Evolutionary conservation across 1,140 invertebrate genomes (phyloP).

Genomic region (Diachasmimorpha longicaudata): DNA sequence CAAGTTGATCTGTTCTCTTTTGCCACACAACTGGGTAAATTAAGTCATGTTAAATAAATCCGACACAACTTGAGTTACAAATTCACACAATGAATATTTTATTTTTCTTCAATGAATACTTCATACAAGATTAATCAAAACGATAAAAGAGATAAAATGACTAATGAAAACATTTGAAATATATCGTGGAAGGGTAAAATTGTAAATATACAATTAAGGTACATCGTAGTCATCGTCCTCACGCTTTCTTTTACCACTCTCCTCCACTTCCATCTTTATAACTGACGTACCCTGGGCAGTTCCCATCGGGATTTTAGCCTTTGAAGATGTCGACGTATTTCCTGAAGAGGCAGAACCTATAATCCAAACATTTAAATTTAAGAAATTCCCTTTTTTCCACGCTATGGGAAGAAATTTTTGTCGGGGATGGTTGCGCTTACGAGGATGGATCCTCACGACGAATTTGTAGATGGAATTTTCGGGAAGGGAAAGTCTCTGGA

Average conservation of each 20-base stretch:
- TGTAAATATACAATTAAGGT: constrained; percentile 25
- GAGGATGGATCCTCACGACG: neutral
- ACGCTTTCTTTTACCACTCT: constrained; percentile 57
- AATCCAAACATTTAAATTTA: neutral
- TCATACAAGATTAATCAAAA: too few species aligned
- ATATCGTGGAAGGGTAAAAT: too few species aligned
- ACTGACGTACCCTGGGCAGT: constrained; percentile 55
- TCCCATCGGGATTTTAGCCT: constrained; percentile 69
- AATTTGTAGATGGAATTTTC: neutral
- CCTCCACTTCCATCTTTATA: constrained; percentile 54
- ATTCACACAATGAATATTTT: too few species aligned
- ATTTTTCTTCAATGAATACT: too few species aligned
- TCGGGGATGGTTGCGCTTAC: neutral
- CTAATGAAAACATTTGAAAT: too few species aligned
- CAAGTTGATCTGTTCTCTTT: too few species aligned
- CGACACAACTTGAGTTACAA: too few species aligned
- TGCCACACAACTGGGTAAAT: too few species aligned
- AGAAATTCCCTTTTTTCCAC: neutral
- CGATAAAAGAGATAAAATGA: too few species aligned
- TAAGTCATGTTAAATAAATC: too few species aligned
- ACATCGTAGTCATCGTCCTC: constrained; percentile 77
- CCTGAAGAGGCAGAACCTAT: constrained; percentile 35
- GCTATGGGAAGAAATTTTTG: neutral
- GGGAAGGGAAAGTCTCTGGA: neutral
- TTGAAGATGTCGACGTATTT: constrained; percentile 48